These are phyloP conservation scores for Aporrectodea caliginosa DNA, from an alignment of 1,140 invertebrate genomes.

Conservation along the genomic window DNA sequence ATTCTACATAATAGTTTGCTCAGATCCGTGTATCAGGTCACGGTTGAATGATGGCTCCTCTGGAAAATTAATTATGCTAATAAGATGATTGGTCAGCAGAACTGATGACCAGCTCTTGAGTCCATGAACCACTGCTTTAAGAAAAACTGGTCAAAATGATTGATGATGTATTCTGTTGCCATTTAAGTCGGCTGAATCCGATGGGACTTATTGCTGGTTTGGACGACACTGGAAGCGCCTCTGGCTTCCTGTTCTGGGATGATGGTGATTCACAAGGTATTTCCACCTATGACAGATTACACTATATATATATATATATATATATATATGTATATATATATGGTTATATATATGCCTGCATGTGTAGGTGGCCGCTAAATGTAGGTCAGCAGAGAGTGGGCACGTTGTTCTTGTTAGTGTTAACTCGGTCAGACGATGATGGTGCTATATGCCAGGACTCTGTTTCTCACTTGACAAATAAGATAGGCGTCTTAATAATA, in stretches of 20 bases:
- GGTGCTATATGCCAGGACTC: no score
- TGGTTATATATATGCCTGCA: no score
- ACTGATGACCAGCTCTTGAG: background rate
- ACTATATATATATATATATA: background rate
- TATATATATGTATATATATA: background rate
- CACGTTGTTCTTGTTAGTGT: background rate
- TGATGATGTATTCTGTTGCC: background rate
- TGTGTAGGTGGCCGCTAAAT: no score
- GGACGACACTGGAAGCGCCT: conserved; percentile 46
- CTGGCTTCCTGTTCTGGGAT: conserved; percentile 43
- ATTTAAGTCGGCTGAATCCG: conserved; percentile 60
- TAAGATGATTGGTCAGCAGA: background rate
- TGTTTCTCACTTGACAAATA: no score
- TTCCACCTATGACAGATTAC: background rate
- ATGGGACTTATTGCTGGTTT: conserved; percentile 64
- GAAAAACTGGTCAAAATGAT: no score
- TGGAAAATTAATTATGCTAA: background rate
- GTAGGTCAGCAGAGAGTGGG: background rate
- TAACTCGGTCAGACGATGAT: background rate
- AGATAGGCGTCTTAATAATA: no score
- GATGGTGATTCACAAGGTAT: conserved; percentile 44
- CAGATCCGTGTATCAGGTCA: background rate
- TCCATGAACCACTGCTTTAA: background rate
- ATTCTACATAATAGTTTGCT: no score
- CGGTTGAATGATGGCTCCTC: background rate